These are phyloP conservation scores for Serilophus lunatus DNA, from an alignment of 2,113 vertebrate genomes.

Conservation along the genomic window DNA sequence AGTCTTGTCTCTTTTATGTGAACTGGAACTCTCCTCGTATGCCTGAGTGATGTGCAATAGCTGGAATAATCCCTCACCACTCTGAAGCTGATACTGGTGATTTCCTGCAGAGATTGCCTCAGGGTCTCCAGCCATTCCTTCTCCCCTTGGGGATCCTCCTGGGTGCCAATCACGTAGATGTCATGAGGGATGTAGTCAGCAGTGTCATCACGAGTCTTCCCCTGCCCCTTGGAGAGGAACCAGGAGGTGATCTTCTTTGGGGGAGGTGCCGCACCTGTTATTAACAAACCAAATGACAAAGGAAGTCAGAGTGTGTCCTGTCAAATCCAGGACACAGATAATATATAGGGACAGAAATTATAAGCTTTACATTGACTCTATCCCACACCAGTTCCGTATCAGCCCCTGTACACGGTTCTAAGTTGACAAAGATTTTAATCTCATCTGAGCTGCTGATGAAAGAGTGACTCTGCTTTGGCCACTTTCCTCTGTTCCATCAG, in stretches of 20 bases:
- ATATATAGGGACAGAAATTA: background rate
- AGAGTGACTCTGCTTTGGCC: background rate
- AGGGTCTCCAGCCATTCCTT: constrained; percentile 91
- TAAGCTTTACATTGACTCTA: background rate
- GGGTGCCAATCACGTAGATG: constrained; percentile 94
- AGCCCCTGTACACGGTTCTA: background rate
- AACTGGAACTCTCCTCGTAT: background rate
- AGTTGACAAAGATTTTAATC: background rate
- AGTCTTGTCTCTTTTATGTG: background rate
- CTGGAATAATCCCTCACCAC: constrained; percentile 72
- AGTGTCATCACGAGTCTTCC: constrained; percentile 91
- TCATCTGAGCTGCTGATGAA: background rate
- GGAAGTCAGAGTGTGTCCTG: constrained; percentile 15
- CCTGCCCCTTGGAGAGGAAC: constrained; percentile 97
- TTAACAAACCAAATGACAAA: constrained; percentile 65
- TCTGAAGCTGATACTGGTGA: constrained; percentile 94
- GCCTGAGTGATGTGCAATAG: background rate
- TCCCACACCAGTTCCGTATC: rapidly evolving
- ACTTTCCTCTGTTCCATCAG: background rate
- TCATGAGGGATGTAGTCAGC: constrained; percentile 96
- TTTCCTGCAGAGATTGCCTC: constrained; percentile 82
- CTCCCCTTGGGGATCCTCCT: constrained; percentile 91
- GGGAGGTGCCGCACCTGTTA: constrained; percentile 85
- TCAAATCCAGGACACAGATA: background rate
- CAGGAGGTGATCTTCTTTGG: constrained; percentile 90